Conservation (phyloP, 2,888 invertebrate genomes). For the Eudemis profundana region DNA sequence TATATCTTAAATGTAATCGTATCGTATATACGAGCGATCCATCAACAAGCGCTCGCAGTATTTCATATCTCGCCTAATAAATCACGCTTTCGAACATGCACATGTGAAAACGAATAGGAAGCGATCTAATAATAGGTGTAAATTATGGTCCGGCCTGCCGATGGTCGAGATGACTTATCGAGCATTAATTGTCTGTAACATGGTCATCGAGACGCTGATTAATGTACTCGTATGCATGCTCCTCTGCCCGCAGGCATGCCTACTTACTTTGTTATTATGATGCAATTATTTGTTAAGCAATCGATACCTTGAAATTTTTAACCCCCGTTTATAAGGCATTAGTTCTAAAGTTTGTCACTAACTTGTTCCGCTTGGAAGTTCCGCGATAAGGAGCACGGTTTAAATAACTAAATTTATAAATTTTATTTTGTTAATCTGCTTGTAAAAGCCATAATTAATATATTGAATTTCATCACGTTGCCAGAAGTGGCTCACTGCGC, state of each 20-base stretch:
- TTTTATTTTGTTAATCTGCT: too few species aligned
- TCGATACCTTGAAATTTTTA: background rate
- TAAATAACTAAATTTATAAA: too few species aligned
- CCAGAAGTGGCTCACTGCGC: too few species aligned
- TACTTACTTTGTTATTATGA: constrained; percentile 26
- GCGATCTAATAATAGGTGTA: constrained; percentile 51
- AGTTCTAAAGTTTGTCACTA: too few species aligned
- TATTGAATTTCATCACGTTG: too few species aligned
- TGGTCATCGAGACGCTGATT: constrained; percentile 59
- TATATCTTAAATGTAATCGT: constrained; percentile 45
- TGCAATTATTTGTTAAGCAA: background rate
- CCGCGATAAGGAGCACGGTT: too few species aligned
- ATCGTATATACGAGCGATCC: constrained; percentile 21
- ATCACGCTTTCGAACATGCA: constrained; percentile 41
- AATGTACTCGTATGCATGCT: constrained; percentile 52
- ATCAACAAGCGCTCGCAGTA: constrained; percentile 25
- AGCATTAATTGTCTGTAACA: constrained; percentile 67
- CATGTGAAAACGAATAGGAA: constrained; percentile 44
- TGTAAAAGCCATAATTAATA: too few species aligned
- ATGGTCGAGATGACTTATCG: constrained; percentile 61
- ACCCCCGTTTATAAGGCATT: too few species aligned
- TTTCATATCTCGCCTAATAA: constrained; percentile 35
- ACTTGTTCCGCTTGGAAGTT: too few species aligned
- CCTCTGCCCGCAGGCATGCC: constrained; percentile 42
- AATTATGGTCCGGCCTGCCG: constrained; percentile 56